Evolutionary conservation across 2,113 vertebrate genomes (phyloP), one percentile per base, ranked within the genome.

Genomic region (Malaclemys terrapin): DNA sequence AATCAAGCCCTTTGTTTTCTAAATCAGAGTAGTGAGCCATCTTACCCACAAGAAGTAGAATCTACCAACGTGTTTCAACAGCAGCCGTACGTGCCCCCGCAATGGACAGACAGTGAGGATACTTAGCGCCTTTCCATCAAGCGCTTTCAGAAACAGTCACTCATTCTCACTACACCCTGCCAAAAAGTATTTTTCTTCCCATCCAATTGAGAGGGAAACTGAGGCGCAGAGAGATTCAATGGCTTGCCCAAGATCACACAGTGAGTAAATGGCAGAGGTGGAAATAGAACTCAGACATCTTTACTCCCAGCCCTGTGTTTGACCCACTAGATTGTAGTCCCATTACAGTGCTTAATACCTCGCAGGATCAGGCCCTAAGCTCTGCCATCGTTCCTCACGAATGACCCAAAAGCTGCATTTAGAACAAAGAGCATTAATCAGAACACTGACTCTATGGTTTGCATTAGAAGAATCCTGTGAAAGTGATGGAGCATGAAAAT

Each of bases 51-150:
- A 47, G 25, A 45, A 78, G 42, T 14, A 42, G 75, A 47, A 7
- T 47, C 75, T 76, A 45, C 42, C 42, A 45, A 19, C 12, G 27
- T 76, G 42, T 76, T 47, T 76, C 72, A 27, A 25, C 42, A 24
- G 75, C 24, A 45, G 65, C n/a, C 20, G 9, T 38, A 72, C n/a
- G 20, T 38, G 19, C 65, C n/a, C 31, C 62, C 14, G 7, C 31
- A 0, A 57, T 53, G 49, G 53, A 65, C 1, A 3, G n/a, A 89
- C n/a, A 42, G 47, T 49, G 49, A 76, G 50, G 45, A 45, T 45
- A 20, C 42, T 69, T 38, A 42, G 59, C 12, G 29, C 47, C 82
- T 87, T 81, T n/a, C 45, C 0, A 0, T 45, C 38, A 0, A 0
- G 25, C 24, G 2, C n/a, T 85, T 87, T 81, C 8, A 12, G 84